A percentile compares a stretch with the other conserved stretches of the same genome.
phyloP scores from a whole-genome alignment of 2,113 vertebrate species.

The Leptodactylus fuscus region DNA sequence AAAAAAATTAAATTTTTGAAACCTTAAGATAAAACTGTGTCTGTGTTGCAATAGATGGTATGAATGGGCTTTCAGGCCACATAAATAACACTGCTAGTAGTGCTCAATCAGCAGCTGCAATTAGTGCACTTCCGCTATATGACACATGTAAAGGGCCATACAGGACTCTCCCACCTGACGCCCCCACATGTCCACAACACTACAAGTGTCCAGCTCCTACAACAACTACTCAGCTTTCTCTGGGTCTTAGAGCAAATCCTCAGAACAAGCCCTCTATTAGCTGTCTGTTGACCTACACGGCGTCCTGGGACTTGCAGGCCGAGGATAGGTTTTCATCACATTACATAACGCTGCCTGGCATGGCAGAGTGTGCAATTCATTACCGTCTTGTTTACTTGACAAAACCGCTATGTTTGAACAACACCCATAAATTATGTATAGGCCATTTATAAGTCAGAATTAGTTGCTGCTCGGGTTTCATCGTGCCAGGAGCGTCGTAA shows the following conservation, averaged over 20 bases:
- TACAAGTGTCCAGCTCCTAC: neutral
- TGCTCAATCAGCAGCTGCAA: neutral
- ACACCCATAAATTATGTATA: constrained; percentile 54
- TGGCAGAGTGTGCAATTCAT: constrained; percentile 47
- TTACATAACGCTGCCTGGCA: constrained; percentile 44
- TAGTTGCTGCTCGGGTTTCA: constrained; percentile 46
- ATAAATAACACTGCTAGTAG: neutral
- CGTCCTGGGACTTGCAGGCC: neutral
- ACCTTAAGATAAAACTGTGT: no score
- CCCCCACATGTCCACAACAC: neutral
- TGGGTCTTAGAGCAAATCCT: neutral
- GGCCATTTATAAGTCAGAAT: constrained; percentile 56
- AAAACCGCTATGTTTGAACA: constrained; percentile 55
- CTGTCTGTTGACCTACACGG: constrained; percentile 35
- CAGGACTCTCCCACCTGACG: neutral
- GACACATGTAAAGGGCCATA: neutral
- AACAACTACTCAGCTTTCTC: constrained; percentile 8
- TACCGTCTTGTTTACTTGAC: constrained; percentile 56
- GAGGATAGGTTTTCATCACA: constrained; percentile 49
- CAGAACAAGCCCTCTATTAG: constrained; percentile 38
- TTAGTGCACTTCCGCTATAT: neutral
- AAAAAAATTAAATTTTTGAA: no score
- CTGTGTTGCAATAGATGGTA: no score
- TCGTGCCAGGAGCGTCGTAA: constrained; percentile 30
- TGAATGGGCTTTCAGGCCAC: neutral